A percentile compares a stretch with the other conserved stretches of the same genome.
Evolutionary conservation across 2,888 invertebrate genomes (phyloP).

Genomic region (Formica aserva): DNA sequence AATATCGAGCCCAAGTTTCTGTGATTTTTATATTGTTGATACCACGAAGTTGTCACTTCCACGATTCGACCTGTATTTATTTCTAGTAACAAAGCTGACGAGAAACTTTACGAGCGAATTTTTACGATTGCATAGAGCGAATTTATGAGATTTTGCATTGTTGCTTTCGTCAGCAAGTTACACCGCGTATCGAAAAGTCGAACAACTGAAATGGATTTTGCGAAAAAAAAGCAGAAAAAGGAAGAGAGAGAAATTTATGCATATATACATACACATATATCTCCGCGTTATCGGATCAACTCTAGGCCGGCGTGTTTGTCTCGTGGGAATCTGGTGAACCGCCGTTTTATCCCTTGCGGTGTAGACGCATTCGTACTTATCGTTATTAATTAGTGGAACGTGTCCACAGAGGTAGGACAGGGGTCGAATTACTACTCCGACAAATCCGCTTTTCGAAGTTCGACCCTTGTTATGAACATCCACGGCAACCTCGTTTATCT

Average conservation of each 20-base stretch:
- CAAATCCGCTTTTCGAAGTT: constrained; percentile 78
- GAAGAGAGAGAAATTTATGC: constrained; percentile 22
- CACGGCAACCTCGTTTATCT: constrained; percentile 49
- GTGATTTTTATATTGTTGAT: constrained; percentile 19
- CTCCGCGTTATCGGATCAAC: constrained; percentile 72
- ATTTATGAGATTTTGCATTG: constrained; percentile 52
- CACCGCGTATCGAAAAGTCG: constrained; percentile 47
- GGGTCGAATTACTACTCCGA: constrained; percentile 76
- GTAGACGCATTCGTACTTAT: constrained; percentile 83
- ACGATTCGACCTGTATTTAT: constrained; percentile 40
- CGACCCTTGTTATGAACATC: constrained; percentile 48
- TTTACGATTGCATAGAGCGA: constrained; percentile 51
- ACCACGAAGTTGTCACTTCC: constrained; percentile 36
- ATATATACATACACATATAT: constrained; percentile 56
- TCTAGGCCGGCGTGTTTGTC: constrained; percentile 64
- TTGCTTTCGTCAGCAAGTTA: constrained; percentile 53
- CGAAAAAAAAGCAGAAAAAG: constrained; percentile 1
- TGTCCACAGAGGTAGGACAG: constrained; percentile 74
- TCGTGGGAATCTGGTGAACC: constrained; percentile 69
- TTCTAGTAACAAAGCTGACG: constrained; percentile 50
- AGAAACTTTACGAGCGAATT: constrained; percentile 54
- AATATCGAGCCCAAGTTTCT: constrained; percentile 28
- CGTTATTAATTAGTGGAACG: constrained; percentile 82
- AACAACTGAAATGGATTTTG: constrained; percentile 45
- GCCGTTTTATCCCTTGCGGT: constrained; percentile 81